phyloP scores from a whole-genome alignment of 1,140 invertebrate species.

The Nilaparvata lugens region DNA sequence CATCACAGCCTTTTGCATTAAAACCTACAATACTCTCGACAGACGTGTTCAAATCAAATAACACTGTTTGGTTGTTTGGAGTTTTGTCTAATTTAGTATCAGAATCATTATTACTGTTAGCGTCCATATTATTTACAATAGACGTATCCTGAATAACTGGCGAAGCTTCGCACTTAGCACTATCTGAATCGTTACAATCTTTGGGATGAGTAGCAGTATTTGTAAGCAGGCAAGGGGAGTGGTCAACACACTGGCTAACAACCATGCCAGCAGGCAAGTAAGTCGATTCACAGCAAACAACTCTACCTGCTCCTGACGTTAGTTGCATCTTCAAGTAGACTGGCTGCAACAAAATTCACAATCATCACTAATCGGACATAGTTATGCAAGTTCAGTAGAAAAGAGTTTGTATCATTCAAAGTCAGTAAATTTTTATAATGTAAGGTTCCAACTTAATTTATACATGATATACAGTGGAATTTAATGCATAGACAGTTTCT shows the following conservation, averaged over 20 bases:
- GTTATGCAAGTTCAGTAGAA: too few species aligned
- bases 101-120: not conserved
- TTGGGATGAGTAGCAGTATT: not conserved
- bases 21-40: constrained; percentile 4
- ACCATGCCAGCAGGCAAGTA: constrained; percentile 1
- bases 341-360: constrained; percentile 52
- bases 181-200: not conserved
- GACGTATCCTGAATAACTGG: not conserved
- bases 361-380: too few species aligned
- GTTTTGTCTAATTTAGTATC: not conserved
- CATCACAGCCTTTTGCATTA: not conserved
- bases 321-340: constrained; percentile 66
- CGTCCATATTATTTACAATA: not conserved
- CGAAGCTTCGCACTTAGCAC: not conserved
- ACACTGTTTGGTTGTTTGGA: constrained; percentile 9
- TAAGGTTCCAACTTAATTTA: too few species aligned
- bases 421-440: too few species aligned
- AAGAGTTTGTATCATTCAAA: too few species aligned
- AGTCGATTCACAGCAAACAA: constrained; percentile 47
- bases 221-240: not conserved
- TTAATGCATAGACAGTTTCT: too few species aligned
- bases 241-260: not conserved
- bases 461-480: too few species aligned
- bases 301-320: constrained; percentile 64
- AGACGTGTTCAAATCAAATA: constrained; percentile 13